Evolutionary conservation across 2,797 vertebrate species (phyloP).

Genomic region (Meda fulgida): DNA sequence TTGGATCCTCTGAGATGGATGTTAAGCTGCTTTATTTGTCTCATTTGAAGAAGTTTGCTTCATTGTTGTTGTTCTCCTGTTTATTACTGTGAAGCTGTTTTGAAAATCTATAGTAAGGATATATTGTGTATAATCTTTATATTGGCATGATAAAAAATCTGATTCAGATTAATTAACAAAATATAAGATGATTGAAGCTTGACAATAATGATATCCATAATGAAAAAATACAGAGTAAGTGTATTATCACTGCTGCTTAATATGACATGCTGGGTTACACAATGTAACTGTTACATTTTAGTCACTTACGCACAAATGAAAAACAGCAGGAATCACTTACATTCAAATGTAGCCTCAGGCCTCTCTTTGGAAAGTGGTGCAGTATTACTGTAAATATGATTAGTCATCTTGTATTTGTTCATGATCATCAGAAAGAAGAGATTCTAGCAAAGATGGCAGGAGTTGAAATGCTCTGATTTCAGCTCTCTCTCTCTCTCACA

Average conservation of each 20-base stretch:
- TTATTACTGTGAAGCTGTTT: no score
- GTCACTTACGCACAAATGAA: background rate
- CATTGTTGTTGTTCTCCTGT: no score
- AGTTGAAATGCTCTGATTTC: background rate
- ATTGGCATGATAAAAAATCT: background rate
- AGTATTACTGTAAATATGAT: background rate
- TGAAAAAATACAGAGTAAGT: background rate
- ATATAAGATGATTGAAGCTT: background rate
- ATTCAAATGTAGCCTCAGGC: background rate
- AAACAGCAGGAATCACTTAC: background rate
- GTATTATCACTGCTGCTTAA: background rate
- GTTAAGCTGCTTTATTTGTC: background rate
- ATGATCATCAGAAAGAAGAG: background rate
- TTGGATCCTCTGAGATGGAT: background rate
- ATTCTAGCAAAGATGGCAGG: background rate
- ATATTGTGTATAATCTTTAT: background rate
- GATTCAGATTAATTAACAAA: background rate
- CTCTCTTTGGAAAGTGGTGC: background rate
- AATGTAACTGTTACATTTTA: background rate
- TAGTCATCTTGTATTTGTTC: background rate
- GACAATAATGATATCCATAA: background rate
- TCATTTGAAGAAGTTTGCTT: no score
- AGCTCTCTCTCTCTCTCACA: no score
- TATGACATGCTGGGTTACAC: background rate
- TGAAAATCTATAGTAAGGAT: background rate